Evolutionary conservation across 2,797 vertebrate genomes (phyloP).

Genomic region (Sebastes matsubarae): DNA sequence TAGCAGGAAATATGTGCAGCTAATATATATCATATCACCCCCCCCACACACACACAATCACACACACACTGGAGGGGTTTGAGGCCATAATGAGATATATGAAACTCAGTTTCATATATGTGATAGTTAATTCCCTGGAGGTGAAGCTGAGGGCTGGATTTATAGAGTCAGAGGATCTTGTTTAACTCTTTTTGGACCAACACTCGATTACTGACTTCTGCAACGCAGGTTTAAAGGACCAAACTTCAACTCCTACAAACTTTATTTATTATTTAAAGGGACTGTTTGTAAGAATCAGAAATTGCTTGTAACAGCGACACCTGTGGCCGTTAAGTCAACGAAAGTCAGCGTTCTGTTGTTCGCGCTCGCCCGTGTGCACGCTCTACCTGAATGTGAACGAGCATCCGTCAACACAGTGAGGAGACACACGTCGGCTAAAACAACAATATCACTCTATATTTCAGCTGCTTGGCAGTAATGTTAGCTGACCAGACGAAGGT

Average conservation of each 20-base stretch:
- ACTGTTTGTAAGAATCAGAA: no score
- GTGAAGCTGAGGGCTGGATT: slow-evolving; percentile 9
- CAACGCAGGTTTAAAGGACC: not conserved
- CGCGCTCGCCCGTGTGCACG: no score
- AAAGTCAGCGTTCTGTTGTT: no score
- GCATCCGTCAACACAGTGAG: no score
- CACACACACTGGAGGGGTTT: not conserved
- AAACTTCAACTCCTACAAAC: not conserved
- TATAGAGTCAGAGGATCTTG: not conserved
- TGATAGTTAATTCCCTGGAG: not conserved
- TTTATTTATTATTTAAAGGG: not conserved
- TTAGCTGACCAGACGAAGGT: no score
- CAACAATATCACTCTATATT: no score
- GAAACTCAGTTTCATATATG: not conserved
- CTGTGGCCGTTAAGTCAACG: no score
- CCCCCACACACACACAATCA: not conserved
- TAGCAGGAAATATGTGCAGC: slow-evolving; percentile 23
- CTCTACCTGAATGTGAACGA: no score
- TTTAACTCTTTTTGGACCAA: not conserved
- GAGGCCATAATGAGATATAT: not conserved
- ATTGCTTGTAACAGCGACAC: no score
- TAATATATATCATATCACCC: slow-evolving; percentile 1
- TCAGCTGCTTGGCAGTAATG: no score
- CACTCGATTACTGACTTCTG: not conserved
- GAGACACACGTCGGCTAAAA: no score